Evolutionary conservation across 2,113 vertebrate genomes (phyloP), one percentile per base, ranked within the genome.

Genomic region (Sclerurus mexicanus): DNA sequence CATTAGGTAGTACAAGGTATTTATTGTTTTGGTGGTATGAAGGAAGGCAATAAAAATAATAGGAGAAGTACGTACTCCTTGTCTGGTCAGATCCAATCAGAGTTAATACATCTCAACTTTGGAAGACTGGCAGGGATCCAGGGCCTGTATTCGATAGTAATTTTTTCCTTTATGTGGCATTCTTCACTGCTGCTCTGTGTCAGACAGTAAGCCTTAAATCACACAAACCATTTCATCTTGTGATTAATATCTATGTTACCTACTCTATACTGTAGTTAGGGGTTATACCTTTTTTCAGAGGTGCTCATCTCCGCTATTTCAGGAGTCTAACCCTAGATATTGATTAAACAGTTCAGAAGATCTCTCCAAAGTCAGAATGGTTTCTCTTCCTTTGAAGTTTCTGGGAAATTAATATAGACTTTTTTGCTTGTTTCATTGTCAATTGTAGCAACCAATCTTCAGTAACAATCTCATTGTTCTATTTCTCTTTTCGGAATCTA

Each of bases 31-130:
- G 39, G 30, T 96, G 67, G 53, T 87, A 71, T 2, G 3, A 83
- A 79, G 30, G 18, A 73, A 93, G 49, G 44, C 74, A 89, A 79
- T 97, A 90, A 93, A 96, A 90, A 56, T 96, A 74, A 73, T 66
- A 91, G 50, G 16, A 91, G 52, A 5, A 12, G 39, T 80, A 93
- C 94, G 81, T 31, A 76, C 50, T 93, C 74, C 55, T 78, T 77
- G 22, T 77, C 33, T 1, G 2, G 67, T 73, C 93, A 93, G 75
- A 80, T 94, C 42, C 64, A 77, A 59, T 89, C 87, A 88, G 71
- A 79, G 33, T 86, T 93, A 80, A 58, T 80, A n/a, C 33, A 66
- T 50, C 55, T 90, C 82, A 73, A 23, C 67, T 95, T 71, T 39
- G 75, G 58, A 84, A 90, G 53, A 59, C 40, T 94, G 85, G 62